A percentile compares a stretch with the other conserved stretches of the same genome.
Evolutionary conservation across 2,888 invertebrate species (phyloP).

Genomic region (Microctonus hyperodae): DNA sequence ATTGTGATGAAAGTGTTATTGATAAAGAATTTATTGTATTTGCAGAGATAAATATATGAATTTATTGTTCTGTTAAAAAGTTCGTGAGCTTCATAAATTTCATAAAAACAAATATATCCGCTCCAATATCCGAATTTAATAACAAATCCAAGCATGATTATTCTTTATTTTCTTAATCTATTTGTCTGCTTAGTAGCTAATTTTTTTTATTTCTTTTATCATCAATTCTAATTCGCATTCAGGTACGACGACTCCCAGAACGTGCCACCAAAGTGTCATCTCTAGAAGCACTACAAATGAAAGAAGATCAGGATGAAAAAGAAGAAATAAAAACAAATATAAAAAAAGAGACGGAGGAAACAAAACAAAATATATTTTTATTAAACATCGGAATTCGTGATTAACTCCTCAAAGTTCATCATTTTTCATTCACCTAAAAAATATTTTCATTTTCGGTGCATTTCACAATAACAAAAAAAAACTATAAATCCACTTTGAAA

Average conservation of each 20-base stretch:
- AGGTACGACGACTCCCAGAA: constrained; percentile 50
- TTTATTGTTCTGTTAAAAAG: constrained; percentile 29
- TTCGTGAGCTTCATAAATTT: background rate
- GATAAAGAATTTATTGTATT: constrained; percentile 35
- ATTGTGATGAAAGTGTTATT: constrained; percentile 36
- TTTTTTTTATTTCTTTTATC: constrained; percentile 24
- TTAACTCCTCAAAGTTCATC: background rate
- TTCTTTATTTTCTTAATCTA: background rate
- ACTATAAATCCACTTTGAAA: background rate
- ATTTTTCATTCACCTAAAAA: background rate
- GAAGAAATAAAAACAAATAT: background rate
- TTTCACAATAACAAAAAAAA: background rate
- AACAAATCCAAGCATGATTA: constrained; percentile 18
- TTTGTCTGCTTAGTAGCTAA: constrained; percentile 5
- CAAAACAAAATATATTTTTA: background rate
- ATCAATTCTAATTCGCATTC: constrained; percentile 47
- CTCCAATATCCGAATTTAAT: constrained; percentile 4
- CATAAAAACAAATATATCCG: constrained; percentile 13
- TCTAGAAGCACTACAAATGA: constrained; percentile 45
- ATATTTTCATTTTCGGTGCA: background rate
- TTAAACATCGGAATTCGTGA: background rate
- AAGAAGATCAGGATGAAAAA: background rate
- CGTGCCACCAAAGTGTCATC: constrained; percentile 52
- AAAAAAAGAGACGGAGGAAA: background rate
- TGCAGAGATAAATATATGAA: constrained; percentile 39